A percentile compares a stretch with the other conserved stretches of the same genome.
Conservation (phyloP, 1,140 invertebrate genomes). For the Calosoma granatense region DNA sequence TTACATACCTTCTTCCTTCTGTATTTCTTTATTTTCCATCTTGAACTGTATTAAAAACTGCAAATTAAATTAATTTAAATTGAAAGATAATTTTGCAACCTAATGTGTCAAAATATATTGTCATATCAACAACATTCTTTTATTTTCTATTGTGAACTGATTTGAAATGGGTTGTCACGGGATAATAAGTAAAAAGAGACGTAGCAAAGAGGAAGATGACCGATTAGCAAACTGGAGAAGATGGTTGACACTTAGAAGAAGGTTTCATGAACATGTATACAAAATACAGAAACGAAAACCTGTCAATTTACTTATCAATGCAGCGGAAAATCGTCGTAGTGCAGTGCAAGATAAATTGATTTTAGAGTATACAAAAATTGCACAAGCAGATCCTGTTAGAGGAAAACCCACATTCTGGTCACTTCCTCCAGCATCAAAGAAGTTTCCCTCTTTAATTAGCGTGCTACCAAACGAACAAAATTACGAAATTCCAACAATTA, state of each 20-base stretch:
- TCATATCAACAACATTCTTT: neutral
- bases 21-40: no score
- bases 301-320: constrained; percentile 29
- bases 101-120: neutral
- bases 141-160: neutral
- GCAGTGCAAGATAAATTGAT: constrained; percentile 24
- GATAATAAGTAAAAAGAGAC: no score
- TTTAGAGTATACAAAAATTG: constrained; percentile 28
- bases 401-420: neutral
- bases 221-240: neutral
- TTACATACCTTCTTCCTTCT: no score
- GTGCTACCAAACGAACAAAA: constrained; percentile 1
- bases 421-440: neutral
- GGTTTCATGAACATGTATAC: neutral
- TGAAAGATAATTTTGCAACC: neutral
- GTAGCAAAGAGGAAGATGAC: neutral
- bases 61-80: no score
- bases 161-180: neutral
- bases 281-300: constrained; percentile 26
- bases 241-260: neutral
- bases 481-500: constrained; percentile 28
- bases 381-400: constrained; percentile 27
- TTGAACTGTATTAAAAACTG: no score
- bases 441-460: neutral
- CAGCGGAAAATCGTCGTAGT: constrained; percentile 24